Evolutionary conservation across 2,888 invertebrate genomes (phyloP).

Genomic region (Sarcophaga subvicina): DNA sequence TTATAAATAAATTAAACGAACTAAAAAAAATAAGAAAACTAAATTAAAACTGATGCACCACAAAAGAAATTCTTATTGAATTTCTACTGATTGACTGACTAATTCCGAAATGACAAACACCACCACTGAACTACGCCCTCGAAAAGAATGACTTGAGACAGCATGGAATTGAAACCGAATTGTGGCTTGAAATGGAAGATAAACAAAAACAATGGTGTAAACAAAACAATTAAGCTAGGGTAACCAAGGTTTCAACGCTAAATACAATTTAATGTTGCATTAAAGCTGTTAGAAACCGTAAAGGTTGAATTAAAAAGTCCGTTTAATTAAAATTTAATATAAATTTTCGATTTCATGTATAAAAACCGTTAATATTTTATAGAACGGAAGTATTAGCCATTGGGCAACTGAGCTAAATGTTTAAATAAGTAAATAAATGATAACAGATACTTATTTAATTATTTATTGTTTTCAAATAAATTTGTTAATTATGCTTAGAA

Average conservation of each 20-base stretch:
- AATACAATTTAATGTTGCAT: neutral
- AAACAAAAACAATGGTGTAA: constrained; percentile 31
- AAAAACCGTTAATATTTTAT: no score
- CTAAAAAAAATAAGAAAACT: constrained; percentile 53
- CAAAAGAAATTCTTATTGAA: constrained; percentile 14
- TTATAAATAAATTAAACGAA: constrained; percentile 41
- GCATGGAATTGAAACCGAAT: constrained; percentile 58
- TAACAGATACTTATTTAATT: no score
- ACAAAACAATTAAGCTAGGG: constrained; percentile 49
- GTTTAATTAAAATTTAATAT: no score
- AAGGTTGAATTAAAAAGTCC: no score
- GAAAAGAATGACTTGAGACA: constrained; percentile 66
- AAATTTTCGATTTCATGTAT: no score
- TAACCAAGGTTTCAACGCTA: constrained; percentile 20
- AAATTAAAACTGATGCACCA: constrained; percentile 37
- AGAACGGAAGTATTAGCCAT: no score
- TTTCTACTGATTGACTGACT: constrained; percentile 62
- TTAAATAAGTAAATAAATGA: no score
- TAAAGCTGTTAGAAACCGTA: neutral
- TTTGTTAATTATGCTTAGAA: no score
- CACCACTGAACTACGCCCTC: constrained; percentile 72
- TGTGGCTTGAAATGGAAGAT: constrained; percentile 30
- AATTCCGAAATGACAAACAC: constrained; percentile 53
- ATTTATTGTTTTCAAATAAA: no score
- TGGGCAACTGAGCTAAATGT: no score